phyloP scores from a whole-genome alignment of 2,797 vertebrate genomes.

The Spondyliosoma cantharus region DNA sequence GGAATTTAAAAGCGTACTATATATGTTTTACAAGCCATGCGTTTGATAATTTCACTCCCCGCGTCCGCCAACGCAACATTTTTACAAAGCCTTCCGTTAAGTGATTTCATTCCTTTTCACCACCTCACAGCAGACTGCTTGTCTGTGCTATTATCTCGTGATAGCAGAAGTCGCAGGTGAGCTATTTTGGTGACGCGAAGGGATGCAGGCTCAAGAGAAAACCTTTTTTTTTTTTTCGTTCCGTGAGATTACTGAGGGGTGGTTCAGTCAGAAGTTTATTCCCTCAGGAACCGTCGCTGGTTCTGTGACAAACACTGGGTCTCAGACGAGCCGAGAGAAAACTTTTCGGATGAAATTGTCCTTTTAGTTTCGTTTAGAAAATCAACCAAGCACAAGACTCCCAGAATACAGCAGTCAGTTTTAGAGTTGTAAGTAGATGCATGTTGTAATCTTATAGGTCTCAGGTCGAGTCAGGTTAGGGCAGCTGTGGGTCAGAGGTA shows the following conservation, averaged over 20 bases:
- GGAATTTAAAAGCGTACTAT: slow-evolving; percentile 38
- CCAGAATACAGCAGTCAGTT: neutral
- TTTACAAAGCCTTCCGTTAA: slow-evolving; percentile 34
- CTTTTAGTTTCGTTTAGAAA: neutral
- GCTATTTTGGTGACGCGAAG: slow-evolving; percentile 10
- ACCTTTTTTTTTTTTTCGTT: neutral
- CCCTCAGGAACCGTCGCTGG: neutral
- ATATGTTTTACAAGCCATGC: slow-evolving; percentile 52
- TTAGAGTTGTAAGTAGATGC: neutral
- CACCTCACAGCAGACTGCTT: slow-evolving; percentile 1
- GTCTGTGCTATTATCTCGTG: neutral
- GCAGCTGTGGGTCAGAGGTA: no score
- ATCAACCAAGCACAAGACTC: neutral
- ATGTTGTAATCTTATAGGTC: neutral
- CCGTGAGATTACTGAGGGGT: neutral
- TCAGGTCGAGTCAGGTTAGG: neutral
- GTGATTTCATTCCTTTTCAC: slow-evolving; percentile 10
- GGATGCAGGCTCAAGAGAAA: slow-evolving; percentile 8
- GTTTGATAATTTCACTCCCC: slow-evolving; percentile 44
- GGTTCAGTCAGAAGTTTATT: neutral
- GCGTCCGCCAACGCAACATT: slow-evolving; percentile 42
- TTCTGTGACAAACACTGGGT: neutral
- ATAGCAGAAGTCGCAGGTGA: slow-evolving; percentile 16
- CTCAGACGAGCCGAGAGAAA: neutral
- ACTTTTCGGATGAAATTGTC: neutral